These are phyloP conservation scores for Hyppa rectilinea DNA, from an alignment of 2,888 invertebrate genomes.

Conservation along the genomic window DNA sequence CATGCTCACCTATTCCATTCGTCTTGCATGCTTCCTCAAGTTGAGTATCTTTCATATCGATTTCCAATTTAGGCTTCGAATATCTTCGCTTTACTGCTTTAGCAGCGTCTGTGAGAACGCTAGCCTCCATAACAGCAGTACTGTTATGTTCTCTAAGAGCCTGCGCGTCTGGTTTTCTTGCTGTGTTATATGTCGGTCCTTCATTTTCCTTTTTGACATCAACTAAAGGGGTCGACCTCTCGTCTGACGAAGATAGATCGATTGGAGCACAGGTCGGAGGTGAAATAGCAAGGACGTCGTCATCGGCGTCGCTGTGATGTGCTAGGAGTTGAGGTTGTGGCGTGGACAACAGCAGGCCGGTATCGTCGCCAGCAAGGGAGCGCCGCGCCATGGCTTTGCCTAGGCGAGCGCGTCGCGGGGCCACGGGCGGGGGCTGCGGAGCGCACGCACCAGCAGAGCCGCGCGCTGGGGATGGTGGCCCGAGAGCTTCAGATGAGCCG, in stretches of 20 bases:
- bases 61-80: conserved; percentile 87
- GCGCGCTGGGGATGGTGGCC: conserved; percentile 93
- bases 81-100: conserved; percentile 86
- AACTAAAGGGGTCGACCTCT: conserved; percentile 84
- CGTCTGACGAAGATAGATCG: conserved; percentile 88
- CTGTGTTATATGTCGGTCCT: conserved; percentile 81
- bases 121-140: conserved; percentile 72
- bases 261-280: conserved; percentile 86
- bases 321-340: conserved; percentile 77
- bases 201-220: conserved; percentile 89
- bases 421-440: conserved; percentile 90
- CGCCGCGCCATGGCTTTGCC: conserved; percentile 93
- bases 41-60: conserved; percentile 87
- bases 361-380: conserved; percentile 90
- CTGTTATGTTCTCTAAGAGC: conserved; percentile 85
- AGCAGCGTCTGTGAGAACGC: conserved; percentile 74
- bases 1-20: conserved; percentile 89
- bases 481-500: conserved; percentile 84
- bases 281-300: conserved; percentile 88
- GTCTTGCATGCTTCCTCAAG: conserved; percentile 86
- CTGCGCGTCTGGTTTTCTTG: conserved; percentile 85
- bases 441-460: conserved; percentile 93
- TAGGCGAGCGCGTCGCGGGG: conserved; percentile 85
- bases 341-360: conserved; percentile 85
- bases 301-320: conserved; percentile 87